Conservation (phyloP, 2,113 vertebrate species). For the Peromyscus polionotus region DNA sequence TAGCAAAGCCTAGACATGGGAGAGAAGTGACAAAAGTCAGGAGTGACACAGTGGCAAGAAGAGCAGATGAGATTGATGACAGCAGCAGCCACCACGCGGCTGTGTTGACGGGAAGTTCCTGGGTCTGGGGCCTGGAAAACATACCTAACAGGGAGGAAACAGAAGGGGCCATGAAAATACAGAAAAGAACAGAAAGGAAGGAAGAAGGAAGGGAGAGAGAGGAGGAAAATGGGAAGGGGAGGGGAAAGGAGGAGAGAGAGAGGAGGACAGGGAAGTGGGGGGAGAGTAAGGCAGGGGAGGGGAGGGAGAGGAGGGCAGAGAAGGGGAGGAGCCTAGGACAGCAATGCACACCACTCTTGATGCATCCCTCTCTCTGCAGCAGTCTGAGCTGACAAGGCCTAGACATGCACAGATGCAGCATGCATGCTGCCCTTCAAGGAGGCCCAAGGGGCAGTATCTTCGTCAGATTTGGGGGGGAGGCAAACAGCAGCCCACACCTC, state of each 20-base stretch:
- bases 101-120: background rate
- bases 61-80: background rate
- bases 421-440: rapidly evolving
- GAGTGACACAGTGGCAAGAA: background rate
- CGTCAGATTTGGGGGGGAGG: background rate
- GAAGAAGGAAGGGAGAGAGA: too few species aligned
- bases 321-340: background rate
- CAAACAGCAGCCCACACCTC: background rate
- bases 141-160: background rate
- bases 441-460: background rate
- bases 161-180: background rate
- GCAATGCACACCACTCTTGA: rapidly evolving
- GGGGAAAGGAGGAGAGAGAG: background rate
- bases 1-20: background rate
- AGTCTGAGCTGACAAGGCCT: rapidly evolving
- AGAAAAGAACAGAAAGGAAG: background rate
- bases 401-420: background rate
- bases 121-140: background rate
- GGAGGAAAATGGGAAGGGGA: too few species aligned
- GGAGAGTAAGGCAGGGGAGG: too few species aligned
- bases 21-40: background rate
- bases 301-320: too few species aligned
- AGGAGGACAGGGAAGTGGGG: rapidly evolving
- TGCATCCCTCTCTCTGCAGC: too few species aligned
- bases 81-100: background rate